Evolutionary conservation across 2,888 invertebrate species (phyloP).

Genomic region (Pterobdella sp.): DNA sequence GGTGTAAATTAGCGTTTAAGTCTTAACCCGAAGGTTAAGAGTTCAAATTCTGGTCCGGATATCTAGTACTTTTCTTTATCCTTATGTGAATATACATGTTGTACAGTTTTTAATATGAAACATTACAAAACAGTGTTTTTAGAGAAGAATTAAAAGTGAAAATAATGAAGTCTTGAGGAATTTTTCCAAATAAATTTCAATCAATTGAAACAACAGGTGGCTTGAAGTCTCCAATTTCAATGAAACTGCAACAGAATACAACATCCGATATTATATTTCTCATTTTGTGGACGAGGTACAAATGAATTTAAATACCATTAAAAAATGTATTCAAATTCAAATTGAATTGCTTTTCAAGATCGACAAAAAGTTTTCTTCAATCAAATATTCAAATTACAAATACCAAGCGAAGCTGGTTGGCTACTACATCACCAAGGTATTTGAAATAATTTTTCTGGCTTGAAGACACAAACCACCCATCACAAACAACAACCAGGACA

Average conservation of each 20-base stretch:
- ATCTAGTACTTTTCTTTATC: too few relatives aligned
- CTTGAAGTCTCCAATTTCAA: neutral
- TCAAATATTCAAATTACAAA: neutral
- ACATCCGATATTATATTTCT: neutral
- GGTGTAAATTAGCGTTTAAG: too few relatives aligned
- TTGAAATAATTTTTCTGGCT: neutral
- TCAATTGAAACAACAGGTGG: neutral
- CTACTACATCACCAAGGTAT: slow-evolving; percentile 5
- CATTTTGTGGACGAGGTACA: neutral
- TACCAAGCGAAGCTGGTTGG: neutral
- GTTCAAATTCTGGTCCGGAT: too few relatives aligned
- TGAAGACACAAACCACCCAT: neutral
- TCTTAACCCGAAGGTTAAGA: too few relatives aligned
- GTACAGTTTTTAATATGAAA: too few relatives aligned
- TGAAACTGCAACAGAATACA: neutral
- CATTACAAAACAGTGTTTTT: too few relatives aligned
- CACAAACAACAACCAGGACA: neutral
- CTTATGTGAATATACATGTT: too few relatives aligned
- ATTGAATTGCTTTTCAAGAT: neutral
- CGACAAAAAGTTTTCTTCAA: neutral
- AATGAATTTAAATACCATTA: neutral
- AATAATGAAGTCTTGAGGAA: neutral
- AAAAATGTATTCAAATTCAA: neutral
- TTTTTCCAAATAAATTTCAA: neutral
- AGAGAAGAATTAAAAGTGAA: neutral